Evolutionary conservation across 1,140 invertebrate species (phyloP), one percentile per base, ranked within the genome.

Genomic region (Cataglyphis hispanica): DNA sequence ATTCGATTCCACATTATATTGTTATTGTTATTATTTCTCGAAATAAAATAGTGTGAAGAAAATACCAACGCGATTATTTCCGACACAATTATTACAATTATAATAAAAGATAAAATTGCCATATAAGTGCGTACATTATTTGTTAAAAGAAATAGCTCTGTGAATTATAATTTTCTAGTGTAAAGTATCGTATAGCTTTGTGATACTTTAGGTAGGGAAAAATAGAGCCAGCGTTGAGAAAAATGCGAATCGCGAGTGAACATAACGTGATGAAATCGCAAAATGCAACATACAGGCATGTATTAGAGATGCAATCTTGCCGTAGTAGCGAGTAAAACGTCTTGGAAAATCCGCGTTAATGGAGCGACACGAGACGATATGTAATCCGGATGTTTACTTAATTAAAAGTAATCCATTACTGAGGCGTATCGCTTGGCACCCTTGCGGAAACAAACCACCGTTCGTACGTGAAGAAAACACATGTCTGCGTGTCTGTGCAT

Each of bases 321-420:
- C 67, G 40, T 7, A 16, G 40, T 7, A 16, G 25, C 50, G 80
- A 87, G 66, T 43, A 74, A 87, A 77, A 58, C 66, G 50, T 19
- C 74, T 61, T 50, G 66, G 86, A 89, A 89, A 89, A 87, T 86
- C 75, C 70, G 58, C 64, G 75, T 75, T 87, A 88, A 88, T 87
- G 86, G 80, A 87, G 43, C 53, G 61, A 37, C 75, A 75, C 78
- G 61, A 27, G 53, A 67, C 37, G 84, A 78, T 81, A 85, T 80
- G 87, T 81, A 90, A 92, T 89, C 83, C 88, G 40, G 78, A 60
- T 91, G 87, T 91, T 92, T 92, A 88, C 91, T 92, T 91, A 92
- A 92, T 92, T 91, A 91, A 89, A 87, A 89, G 91, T 92, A 93
- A 93, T 92, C 91, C 91, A 88, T 92, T 92, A 92, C 86, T 78